Base-by-base conservation (phyloP, 2,113 vertebrate genomes). In the Gopherus evgoodei region DNA sequence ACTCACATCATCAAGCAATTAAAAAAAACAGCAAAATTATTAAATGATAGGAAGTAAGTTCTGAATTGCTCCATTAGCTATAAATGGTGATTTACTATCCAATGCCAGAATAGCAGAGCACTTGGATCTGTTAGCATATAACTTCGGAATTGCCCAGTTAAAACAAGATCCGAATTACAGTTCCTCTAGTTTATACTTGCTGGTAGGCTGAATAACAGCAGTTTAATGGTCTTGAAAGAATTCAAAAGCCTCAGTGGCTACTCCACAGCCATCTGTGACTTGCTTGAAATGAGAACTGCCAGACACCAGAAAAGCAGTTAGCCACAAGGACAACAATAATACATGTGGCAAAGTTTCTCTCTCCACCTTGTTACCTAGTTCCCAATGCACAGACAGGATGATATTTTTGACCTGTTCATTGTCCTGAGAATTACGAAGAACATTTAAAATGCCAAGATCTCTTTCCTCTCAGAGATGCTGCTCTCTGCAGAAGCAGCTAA, bases 141-240 rank as follows among this genome's bases (percentile, higher is more conserved):
- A 79, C 13, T 31, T 29, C 27, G 79, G 27, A 94, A 93, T 4
- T 62, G 12, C 16, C 24, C 81, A 81, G 52, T 88, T 85, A 96
- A 87, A 97, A 90, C 16, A 88, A 87, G 93, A 96, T 83, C 79
- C 94, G 65, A 84, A 65, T 95, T 95, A 92, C 29, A 16, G 65
- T 11, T 0, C 0, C 65, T 49, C 59, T 95, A 79, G 75, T 96
- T 92, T 21, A 72, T 72, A 38, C 80, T 69, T 95, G 75, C 92
- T 87, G 69, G 86, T 62, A 27, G 42, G 59, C 53, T 85, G 25
- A 44, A 47, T 5, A 47, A 7, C 42, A 59, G 87, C 11, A 47
- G 79, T 81, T n/a, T 75, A 17, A 87, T 49, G 59, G 5, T 24
- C 72, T 54, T 31, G 57, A 81, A 91, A 89, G 24, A 89, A n/a